These are phyloP conservation scores for Octonoba sinensis DNA, from an alignment of 2,888 invertebrate genomes.

Conservation along the genomic window DNA sequence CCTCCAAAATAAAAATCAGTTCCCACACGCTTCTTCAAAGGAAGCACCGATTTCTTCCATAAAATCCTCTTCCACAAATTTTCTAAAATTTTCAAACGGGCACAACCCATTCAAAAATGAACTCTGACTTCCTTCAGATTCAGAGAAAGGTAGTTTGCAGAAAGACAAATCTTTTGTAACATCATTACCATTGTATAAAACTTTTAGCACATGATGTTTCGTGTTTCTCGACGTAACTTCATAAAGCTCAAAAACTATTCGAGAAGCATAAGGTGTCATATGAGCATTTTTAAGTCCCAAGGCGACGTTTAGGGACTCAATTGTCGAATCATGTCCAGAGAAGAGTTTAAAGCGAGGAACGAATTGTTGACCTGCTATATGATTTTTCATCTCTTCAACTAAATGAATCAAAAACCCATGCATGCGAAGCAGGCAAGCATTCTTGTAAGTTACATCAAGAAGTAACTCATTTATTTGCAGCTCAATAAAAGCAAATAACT, in stretches of 20 bases:
- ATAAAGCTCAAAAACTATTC: constrained; percentile 90
- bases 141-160: constrained; percentile 75
- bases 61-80: constrained; percentile 90
- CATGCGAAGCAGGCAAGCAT: constrained; percentile 80
- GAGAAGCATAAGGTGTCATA: constrained; percentile 86
- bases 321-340: constrained; percentile 92
- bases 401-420: constrained; percentile 88
- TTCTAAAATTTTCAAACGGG: constrained; percentile 87
- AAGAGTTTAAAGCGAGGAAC: constrained; percentile 83
- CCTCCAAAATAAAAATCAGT: too few species aligned
- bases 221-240: constrained; percentile 73
- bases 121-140: constrained; percentile 68
- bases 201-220: constrained; percentile 82
- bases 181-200: constrained; percentile 88
- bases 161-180: constrained; percentile 85
- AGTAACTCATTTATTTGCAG: constrained; percentile 81
- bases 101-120: constrained; percentile 74
- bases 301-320: constrained; percentile 85
- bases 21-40: constrained; percentile 80
- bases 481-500: constrained; percentile 84
- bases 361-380: constrained; percentile 34
- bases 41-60: constrained; percentile 86
- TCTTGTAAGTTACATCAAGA: constrained; percentile 68
- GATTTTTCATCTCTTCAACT: constrained; percentile 84
- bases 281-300: constrained; percentile 78